Evolutionary conservation across 2,888 invertebrate genomes (phyloP).

Genomic region (Pristionchus maxplancki): DNA sequence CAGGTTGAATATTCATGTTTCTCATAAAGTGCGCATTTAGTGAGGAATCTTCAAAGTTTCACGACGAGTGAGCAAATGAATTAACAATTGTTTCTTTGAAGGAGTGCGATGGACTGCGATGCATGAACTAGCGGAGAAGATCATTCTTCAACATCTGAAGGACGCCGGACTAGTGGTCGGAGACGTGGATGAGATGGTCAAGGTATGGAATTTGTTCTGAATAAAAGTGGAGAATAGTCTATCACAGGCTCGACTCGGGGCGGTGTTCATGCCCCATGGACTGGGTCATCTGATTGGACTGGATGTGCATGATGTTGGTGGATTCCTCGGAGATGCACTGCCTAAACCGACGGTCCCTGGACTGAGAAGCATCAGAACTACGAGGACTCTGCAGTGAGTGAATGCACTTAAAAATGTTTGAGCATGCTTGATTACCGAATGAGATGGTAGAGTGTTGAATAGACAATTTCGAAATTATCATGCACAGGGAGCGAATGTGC

Average conservation of each 20-base stretch:
- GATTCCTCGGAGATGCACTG: conserved; percentile 83
- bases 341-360: conserved; percentile 84
- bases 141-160: conserved; percentile 86
- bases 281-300: conserved; percentile 95
- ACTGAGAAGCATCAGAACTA: conserved; percentile 87
- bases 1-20: too few species aligned
- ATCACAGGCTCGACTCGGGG: conserved; percentile 83
- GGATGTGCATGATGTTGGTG: conserved; percentile 98
- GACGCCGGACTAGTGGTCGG: conserved; percentile 85
- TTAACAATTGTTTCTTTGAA: conserved; percentile 60
- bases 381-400: conserved; percentile 81
- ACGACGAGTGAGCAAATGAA: neutral
- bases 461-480: too few species aligned
- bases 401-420: too few species aligned
- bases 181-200: conserved; percentile 81
- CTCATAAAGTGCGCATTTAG: too few species aligned
- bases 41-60: neutral
- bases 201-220: conserved; percentile 24
- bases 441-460: neutral
- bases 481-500: conserved; percentile 54
- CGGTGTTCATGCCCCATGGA: conserved; percentile 96
- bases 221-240: neutral
- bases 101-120: conserved; percentile 93
- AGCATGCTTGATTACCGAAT: too few species aligned
- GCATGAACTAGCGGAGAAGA: conserved; percentile 88